Evolutionary conservation across 2,797 vertebrate genomes (phyloP).

Genomic region (Rhinichthys osculus): DNA sequence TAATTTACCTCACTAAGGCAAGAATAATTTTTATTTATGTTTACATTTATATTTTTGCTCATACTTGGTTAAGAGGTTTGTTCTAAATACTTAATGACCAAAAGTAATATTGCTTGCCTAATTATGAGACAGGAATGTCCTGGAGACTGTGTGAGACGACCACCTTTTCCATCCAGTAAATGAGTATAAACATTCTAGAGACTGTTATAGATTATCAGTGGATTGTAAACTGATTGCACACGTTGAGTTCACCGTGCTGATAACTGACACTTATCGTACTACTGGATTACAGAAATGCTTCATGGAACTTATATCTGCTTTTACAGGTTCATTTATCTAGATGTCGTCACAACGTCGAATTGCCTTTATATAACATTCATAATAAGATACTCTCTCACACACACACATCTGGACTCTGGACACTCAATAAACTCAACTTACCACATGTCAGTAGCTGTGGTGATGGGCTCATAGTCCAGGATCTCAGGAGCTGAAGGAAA

Average conservation of each 20-base stretch:
- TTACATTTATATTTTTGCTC: background rate
- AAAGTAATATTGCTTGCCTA: background rate
- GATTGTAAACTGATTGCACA: constrained; percentile 1
- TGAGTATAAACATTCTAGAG: background rate
- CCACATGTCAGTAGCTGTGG: constrained; percentile 88
- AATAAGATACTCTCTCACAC: background rate
- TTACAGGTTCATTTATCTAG: constrained; percentile 3
- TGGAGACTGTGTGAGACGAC: background rate
- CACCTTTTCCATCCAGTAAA: background rate
- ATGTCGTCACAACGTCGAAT: background rate
- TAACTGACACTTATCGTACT: constrained; percentile 2
- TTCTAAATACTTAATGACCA: background rate
- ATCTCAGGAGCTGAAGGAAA: constrained; percentile 82
- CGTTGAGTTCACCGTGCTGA: background rate
- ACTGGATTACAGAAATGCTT: background rate
- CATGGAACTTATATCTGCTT: background rate
- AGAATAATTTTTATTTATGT: background rate
- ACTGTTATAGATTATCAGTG: background rate
- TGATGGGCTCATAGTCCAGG: constrained; percentile 85
- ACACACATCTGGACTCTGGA: constrained; percentile 5
- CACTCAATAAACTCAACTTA: constrained; percentile 67
- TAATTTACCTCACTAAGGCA: background rate
- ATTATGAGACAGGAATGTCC: background rate
- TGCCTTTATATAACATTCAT: constrained; percentile 28
- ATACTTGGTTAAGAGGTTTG: background rate